Conservation (phyloP, 2,113 vertebrate genomes). For the Solenodon paradoxus region DNA sequence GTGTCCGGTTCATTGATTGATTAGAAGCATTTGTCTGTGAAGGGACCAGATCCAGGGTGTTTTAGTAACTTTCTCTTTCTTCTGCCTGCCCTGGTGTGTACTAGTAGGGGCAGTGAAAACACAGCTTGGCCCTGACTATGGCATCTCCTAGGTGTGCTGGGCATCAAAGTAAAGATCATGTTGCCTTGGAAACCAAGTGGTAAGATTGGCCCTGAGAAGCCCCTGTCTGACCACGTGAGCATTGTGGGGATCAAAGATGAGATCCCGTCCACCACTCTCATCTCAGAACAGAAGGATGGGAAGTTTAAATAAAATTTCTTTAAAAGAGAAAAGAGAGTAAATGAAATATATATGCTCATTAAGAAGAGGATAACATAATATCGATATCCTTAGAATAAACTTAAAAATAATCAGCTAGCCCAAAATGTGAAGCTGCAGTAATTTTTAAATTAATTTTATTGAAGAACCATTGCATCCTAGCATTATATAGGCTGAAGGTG, state of each 20-base stretch:
- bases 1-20: constrained; percentile 82
- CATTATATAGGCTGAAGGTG: no score
- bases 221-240: constrained; percentile 97
- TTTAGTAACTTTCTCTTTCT: not conserved
- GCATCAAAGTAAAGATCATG: constrained; percentile 99
- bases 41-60: constrained; percentile 70
- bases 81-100: not conserved
- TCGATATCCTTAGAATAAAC: not conserved
- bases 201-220: constrained; percentile 99
- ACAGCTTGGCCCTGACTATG: not conserved
- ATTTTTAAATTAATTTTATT: not conserved
- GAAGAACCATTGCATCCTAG: no score
- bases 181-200: constrained; percentile 98
- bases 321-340: constrained; percentile 7
- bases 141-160: constrained; percentile 90
- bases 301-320: no score
- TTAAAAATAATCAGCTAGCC: not conserved
- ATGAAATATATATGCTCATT: not conserved
- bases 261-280: constrained; percentile 94
- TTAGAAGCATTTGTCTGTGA: constrained; percentile 94
- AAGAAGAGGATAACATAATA: not conserved
- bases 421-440: not conserved
- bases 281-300: constrained; percentile 98
- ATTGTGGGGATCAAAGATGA: constrained; percentile 99
- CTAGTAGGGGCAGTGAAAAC: not conserved